Base-by-base conservation (phyloP, 2,113 vertebrate genomes). In the Eublepharis macularius region DNA sequence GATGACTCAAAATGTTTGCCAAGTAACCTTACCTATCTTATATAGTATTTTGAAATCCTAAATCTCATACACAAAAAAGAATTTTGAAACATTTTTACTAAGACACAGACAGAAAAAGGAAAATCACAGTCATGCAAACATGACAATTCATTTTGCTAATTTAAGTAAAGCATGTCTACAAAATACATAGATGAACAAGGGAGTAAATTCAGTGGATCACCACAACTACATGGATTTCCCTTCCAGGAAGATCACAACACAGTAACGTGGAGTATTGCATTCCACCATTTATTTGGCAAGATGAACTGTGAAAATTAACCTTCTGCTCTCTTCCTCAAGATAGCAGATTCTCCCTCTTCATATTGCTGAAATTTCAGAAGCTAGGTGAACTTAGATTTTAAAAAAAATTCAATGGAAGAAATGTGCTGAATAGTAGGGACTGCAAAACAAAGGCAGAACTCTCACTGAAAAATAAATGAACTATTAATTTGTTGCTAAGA, bases 391-490 rank as follows among this genome's bases (percentile, higher is more conserved):
- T 21, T 69, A 39, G 39, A 7, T n/a, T n/a, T 76, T n/a, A 2
- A 4, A 24, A 21, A 24, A 63, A 63, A 4, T 63, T 76, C n/a
- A 76, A 6, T 47, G 1, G n/a, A 49, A 43, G 54, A 63, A 63
- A 7, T 29, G 60, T 63, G 60, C 60, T 29, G n/a, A 63, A 26
- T 29, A 63, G 26, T 29, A 26, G 29, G 41, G 82, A 8, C 21
- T 88, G 76, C 60, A 85, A 93, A 95, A 78, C 8, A 88, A 76
- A 92, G 85, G 82, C 87, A 75, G n/a, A 29, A 69, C 43, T 11
- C 43, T 82, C 77, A 65, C 84, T 83, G 80, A 76, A 32, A 90
- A 87, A 85, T 32, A 0, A 88, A 83, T 70, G 16, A 69, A 29
- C 88, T 75, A 80, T 84, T 63, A 65, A 49, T 85, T 66, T 79